Conservation (phyloP, 2,888 invertebrate genomes). For the Monochamus alternatus region DNA sequence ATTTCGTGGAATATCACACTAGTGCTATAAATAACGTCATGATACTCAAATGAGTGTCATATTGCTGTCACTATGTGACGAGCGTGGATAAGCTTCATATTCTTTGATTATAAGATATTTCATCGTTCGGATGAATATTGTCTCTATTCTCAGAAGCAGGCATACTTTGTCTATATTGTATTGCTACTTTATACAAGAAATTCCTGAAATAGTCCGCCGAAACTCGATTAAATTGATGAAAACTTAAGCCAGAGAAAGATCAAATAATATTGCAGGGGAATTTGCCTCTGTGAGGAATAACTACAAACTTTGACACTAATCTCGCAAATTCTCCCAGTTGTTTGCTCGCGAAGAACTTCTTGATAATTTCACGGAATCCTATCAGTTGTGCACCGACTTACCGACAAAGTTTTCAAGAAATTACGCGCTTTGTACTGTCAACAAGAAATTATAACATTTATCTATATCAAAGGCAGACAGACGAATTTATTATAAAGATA, state of each 20-base stretch:
- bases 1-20: too few species aligned
- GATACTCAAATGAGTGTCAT: too few species aligned
- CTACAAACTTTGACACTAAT: slow-evolving; percentile 6
- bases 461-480: not conserved
- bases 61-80: too few species aligned
- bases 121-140: too few species aligned
- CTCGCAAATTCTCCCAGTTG: slow-evolving; percentile 6
- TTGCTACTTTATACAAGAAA: too few species aligned
- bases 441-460: not conserved
- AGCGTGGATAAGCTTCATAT: too few species aligned
- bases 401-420: not conserved
- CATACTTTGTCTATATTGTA: too few species aligned
- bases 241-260: not conserved
- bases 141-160: too few species aligned
- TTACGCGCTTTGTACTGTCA: not conserved
- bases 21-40: too few species aligned
- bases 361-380: slow-evolving; percentile 8
- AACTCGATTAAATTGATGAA: not conserved
- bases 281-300: not conserved
- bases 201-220: not conserved
- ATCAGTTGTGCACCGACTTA: not conserved
- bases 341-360: slow-evolving; percentile 12
- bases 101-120: too few species aligned
- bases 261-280: not conserved
- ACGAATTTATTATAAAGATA: too few species aligned